Base-by-base conservation (phyloP, 2,113 vertebrate species). In the Notarius quadriscutis region DNA sequence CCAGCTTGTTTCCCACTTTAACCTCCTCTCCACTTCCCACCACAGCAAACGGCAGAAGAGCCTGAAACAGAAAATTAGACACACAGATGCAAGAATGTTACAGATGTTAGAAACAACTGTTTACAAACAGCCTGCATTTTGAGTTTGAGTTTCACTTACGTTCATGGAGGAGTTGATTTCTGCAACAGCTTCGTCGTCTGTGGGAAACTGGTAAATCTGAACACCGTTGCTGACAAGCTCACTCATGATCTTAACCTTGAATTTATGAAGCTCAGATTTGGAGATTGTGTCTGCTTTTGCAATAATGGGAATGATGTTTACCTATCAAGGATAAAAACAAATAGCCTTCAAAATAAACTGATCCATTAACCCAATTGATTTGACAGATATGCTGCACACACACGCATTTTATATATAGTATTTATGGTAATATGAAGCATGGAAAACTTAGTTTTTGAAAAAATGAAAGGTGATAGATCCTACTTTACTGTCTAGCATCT, bases 171-270 rank as follows among this genome's bases (percentile, higher is more conserved):
- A 96, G 71, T 99, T 99, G 90, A 99, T 97, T 94, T 99, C 98
- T 0, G 97, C 95, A 0, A 99, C 95, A 0, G 97, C 97, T 87
- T 98, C 98, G 0, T 99, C 98, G 0, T 99, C 98, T 0, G 97
- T 99, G 71, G 98, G 98, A 90, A 99, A 99, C 95, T 99, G 97
- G 86, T 99, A 99, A 90, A 99, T 97, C 94, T 99, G 98, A 83
- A 99, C 97, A 0, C 98, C 98, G 0, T 99, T 99, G 93, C 97
- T 99, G 89, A 98, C 97, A 93, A 99, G 94, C 94, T 99, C 98
- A 0, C 97, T 98, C 98, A 99, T 99, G 48, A 99, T 97, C 95
- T 98, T 99, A 84, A 97, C 98, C 94, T 99, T 99, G 89, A 99
- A 96, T 92, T 98, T 99, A 91, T 99, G 97, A 82, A 99, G 90